Percentiles rank a stretch among this genome's conserved stretches.
phyloP scores from a whole-genome alignment of 2,797 vertebrate species.

The Bovichtus variegatus region DNA sequence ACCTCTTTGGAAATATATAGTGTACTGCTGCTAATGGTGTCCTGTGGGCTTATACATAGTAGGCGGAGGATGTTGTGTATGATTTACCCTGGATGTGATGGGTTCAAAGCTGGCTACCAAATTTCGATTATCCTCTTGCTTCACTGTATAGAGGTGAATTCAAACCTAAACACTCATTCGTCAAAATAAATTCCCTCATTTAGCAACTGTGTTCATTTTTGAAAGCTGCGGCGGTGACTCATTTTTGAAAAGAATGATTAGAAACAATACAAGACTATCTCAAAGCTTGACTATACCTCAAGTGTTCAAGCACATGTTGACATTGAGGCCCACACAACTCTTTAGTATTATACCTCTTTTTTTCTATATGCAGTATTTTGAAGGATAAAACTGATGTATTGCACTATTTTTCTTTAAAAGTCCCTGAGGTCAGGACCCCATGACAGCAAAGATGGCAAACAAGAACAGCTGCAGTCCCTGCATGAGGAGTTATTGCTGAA shows the following conservation, averaged over 20 bases:
- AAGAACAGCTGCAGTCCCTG: slow-evolving; percentile 50
- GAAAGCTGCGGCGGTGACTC: neutral
- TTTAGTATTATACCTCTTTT: neutral
- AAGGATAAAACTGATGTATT: neutral
- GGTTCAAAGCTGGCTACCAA: neutral
- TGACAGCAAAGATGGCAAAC: slow-evolving; percentile 15
- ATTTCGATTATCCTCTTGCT: neutral
- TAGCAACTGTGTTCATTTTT: neutral
- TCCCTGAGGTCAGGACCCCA: slow-evolving; percentile 2
- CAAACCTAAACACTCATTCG: slow-evolving; percentile 3
- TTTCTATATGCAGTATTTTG: neutral
- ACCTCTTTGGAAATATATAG: slow-evolving; percentile 56
- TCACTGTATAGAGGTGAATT: neutral
- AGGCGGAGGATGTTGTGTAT: neutral
- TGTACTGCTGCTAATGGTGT: slow-evolving; percentile 50
- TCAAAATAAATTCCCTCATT: neutral
- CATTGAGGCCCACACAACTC: neutral
- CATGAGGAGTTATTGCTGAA: slow-evolving; percentile 41
- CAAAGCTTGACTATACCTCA: neutral
- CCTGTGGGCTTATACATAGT: slow-evolving; percentile 27
- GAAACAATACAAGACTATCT: neutral
- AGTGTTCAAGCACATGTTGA: neutral
- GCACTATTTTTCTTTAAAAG: neutral
- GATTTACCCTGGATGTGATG: neutral
- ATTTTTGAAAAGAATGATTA: neutral